phyloP scores from a whole-genome alignment of 2,113 vertebrate species.

The Heterochromis multidens region DNA sequence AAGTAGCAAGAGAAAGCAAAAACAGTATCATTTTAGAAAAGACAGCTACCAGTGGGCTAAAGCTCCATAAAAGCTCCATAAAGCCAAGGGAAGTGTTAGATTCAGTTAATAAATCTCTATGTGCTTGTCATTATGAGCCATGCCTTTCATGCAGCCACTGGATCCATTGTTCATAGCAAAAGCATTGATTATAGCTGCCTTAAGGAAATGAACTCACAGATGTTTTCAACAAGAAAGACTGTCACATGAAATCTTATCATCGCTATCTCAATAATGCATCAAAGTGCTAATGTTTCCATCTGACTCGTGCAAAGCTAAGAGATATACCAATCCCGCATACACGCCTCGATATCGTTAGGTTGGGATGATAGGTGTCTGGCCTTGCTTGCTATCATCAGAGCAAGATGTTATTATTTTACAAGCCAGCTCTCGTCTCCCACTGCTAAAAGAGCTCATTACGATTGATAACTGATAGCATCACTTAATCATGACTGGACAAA shows the following conservation, averaged over 20 bases:
- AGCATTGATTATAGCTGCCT: neutral
- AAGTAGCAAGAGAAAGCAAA: neutral
- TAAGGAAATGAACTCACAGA: neutral
- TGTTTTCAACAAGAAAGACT: neutral
- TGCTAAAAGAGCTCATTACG: conserved; percentile 71
- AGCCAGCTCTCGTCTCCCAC: conserved; percentile 34
- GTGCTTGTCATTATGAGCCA: neutral
- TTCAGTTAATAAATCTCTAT: neutral
- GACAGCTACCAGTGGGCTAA: neutral
- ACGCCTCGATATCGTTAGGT: conserved; percentile 9
- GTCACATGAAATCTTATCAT: neutral
- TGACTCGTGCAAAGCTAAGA: neutral
- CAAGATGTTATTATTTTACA: conserved; percentile 63
- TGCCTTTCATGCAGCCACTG: neutral
- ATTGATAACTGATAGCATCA: conserved; percentile 74
- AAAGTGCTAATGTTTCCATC: neutral
- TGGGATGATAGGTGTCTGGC: conserved; percentile 31
- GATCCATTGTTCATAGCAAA: neutral
- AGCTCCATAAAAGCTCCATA: neutral
- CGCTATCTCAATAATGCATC: neutral
- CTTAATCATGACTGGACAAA: conserved; percentile 74
- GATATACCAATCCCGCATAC: neutral
- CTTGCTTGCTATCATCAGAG: conserved; percentile 20
- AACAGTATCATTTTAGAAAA: neutral
- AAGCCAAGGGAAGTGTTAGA: neutral